Base-by-base conservation (phyloP, 2,113 vertebrate genomes). In the Cygnus atratus region DNA sequence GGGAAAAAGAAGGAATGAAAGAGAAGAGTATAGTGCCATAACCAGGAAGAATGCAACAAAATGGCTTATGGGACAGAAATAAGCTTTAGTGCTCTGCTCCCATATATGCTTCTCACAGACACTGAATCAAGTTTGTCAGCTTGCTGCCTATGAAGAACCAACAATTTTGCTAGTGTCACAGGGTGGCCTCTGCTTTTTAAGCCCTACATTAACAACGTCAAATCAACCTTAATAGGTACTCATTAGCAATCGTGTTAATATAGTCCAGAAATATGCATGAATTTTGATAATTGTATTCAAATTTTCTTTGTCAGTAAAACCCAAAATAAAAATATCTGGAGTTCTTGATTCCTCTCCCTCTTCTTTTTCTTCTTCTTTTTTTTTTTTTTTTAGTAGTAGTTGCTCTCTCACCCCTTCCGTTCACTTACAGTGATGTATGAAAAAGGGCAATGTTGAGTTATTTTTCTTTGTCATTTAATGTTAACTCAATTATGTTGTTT, bases 171-270 rank as follows among this genome's bases (percentile, higher is more conserved):
- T 73, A 19, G 20, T 87, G 41, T 87, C 50, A 63, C 68, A 90
- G 90, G 62, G 72, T 88, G 68, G 73, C 82, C 0, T 0, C 46
- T 93, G 78, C 79, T 39, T 86, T 92, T 97, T 94, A 92, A 94
- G 74, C 46, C 14, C 76, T 68, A 65, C 93, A 96, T 82, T 84
- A 79, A 84, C 75, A 35, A 41, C 61, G 52, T 76, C 58, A 91
- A 65, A 84, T 93, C 54, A 91, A 66, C 72, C 59, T 63, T 95
- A 90, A 90, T 79, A 81, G 29, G 65, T 91, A 68, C 22, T 85
- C 94, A 87, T 21, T 48, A 48, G 21, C 20, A 20, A 20, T 70
- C 10, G 67, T 87, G 43, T 83, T 91, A 73, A 91, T 93, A 52
- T 75, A 91, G 35, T 66, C 57, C 54, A 72, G 41, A 94, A 95